Evolutionary conservation across 2,797 vertebrate species (phyloP).

Genomic region (Macropus fuliginosus): DNA sequence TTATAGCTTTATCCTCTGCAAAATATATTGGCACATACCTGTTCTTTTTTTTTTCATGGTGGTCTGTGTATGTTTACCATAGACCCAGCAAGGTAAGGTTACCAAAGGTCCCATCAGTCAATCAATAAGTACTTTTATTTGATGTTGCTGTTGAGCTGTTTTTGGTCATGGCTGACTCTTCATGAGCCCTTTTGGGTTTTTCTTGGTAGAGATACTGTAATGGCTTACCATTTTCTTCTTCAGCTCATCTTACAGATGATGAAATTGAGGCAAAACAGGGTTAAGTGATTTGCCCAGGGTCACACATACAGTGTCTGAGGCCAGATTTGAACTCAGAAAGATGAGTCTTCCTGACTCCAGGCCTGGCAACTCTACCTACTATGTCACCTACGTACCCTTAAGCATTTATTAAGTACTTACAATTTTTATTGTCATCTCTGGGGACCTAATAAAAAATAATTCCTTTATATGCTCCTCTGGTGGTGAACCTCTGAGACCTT

Average conservation of each 20-base stretch:
- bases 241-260: not conserved
- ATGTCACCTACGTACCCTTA: not conserved
- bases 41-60: not conserved
- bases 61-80: not conserved
- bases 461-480: not conserved
- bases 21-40: not conserved
- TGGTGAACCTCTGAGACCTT: not conserved
- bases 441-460: not conserved
- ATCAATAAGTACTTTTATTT: not conserved
- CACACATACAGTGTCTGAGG: not conserved
- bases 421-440: not conserved
- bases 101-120: not conserved
- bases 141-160: not conserved
- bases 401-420: not conserved
- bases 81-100: not conserved
- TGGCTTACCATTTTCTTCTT: not conserved
- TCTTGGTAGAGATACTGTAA: no score
- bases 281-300: not conserved
- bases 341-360: not conserved
- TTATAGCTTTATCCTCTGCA: not conserved
- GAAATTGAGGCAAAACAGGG: not conserved
- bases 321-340: not conserved
- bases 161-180: not conserved
- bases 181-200: not conserved
- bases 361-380: not conserved